Evolutionary conservation across 2,888 invertebrate genomes (phyloP).

Genomic region (Ceriagrion tenellum): DNA sequence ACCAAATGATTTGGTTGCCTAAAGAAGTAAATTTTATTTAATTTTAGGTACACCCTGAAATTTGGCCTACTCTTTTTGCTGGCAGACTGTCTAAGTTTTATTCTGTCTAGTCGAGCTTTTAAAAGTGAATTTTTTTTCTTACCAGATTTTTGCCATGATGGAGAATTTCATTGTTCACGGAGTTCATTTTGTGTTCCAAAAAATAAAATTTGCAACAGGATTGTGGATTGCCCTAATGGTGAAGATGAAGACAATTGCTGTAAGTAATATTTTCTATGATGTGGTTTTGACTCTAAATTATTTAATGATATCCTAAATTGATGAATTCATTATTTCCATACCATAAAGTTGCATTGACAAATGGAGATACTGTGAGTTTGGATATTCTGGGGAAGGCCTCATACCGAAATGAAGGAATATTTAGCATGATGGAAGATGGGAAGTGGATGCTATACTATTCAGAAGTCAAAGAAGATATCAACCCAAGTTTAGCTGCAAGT

Average conservation of each 20-base stretch:
- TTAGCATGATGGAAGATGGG: constrained; percentile 82
- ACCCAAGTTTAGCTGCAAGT: constrained; percentile 79
- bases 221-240: constrained; percentile 83
- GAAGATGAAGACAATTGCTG: constrained; percentile 89
- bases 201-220: constrained; percentile 83
- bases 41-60: too few relatives aligned
- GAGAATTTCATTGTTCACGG: constrained; percentile 83
- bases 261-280: constrained; percentile 68
- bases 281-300: constrained; percentile 63
- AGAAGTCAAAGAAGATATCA: constrained; percentile 73
- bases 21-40: too few relatives aligned
- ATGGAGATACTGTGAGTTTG: constrained; percentile 80
- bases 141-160: constrained; percentile 81
- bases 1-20: too few relatives aligned
- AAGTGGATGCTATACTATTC: constrained; percentile 85
- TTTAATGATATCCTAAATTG: constrained; percentile 80
- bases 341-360: constrained; percentile 84
- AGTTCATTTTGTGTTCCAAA: constrained; percentile 84
- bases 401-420: constrained; percentile 64
- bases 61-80: too few relatives aligned
- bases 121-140: constrained; percentile 75
- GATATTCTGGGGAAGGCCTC: constrained; percentile 11
- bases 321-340: constrained; percentile 69
- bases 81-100: too few relatives aligned
- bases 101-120: background rate